Conservation (phyloP, 2,113 vertebrate genomes). For the Cheirogaleus medius region DNA sequence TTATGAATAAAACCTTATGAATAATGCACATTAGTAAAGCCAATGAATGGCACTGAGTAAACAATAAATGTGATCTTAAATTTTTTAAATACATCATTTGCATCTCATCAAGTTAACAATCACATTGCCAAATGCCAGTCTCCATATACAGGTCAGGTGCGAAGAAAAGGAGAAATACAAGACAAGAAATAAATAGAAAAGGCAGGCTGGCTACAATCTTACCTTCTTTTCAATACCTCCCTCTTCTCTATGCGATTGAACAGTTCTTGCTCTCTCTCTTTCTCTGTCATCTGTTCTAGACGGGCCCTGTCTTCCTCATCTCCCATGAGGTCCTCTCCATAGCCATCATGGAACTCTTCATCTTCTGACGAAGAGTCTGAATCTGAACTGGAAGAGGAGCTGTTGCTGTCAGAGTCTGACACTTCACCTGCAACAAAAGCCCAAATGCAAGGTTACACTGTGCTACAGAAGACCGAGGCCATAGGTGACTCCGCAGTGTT, state of each 20-base stretch:
- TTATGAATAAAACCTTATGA: background rate
- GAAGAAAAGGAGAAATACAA: background rate
- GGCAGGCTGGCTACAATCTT: background rate
- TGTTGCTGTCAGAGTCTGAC: constrained; percentile 98
- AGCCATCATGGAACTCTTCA: constrained; percentile 97
- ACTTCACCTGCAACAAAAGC: constrained; percentile 91
- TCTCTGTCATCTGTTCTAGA: constrained; percentile 99
- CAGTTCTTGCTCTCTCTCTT: constrained; percentile 97
- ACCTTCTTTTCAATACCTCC: constrained; percentile 99
- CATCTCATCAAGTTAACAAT: background rate
- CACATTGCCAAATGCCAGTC: background rate
- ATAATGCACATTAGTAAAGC: background rate
- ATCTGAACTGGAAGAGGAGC: constrained; percentile 96
- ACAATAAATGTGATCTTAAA: background rate
- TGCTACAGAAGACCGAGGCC: background rate
- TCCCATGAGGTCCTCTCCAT: constrained; percentile 98
- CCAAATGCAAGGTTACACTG: background rate
- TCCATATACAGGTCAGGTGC: background rate
- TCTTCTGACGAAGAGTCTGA: constrained; percentile 98
- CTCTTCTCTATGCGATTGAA: constrained; percentile 99
- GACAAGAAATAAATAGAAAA: background rate
- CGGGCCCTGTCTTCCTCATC: constrained; percentile 97
- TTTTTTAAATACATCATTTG: background rate
- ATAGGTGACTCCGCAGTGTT: background rate
- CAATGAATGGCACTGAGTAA: background rate